Percentiles rank a stretch among this genome's conserved stretches.
Conservation (phyloP, 2,113 vertebrate species). For the Perognathus longimembris region DNA sequence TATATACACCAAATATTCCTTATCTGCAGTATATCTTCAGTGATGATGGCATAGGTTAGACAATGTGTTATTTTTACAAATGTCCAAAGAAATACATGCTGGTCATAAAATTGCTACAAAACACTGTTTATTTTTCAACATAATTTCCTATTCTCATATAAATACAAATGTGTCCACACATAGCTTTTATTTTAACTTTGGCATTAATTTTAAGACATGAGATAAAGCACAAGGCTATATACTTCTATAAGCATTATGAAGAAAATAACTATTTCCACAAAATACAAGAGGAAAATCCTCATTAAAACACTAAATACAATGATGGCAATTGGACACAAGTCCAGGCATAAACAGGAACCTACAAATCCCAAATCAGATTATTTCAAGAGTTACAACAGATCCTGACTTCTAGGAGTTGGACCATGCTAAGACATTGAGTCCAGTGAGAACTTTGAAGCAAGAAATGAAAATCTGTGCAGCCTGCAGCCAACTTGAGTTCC, state of each 20-base stretch:
- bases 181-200: neutral
- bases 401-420: too few relatives aligned
- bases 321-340: too few relatives aligned
- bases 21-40: neutral
- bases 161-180: neutral
- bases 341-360: too few relatives aligned
- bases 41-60: neutral
- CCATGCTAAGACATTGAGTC: too few relatives aligned
- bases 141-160: slow-evolving; percentile 34
- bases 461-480: too few relatives aligned
- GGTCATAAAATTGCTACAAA: neutral
- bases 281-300: neutral
- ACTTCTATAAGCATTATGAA: slow-evolving; percentile 5
- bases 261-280: slow-evolving; percentile 1
- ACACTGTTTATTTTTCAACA: slow-evolving; percentile 10
- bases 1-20: neutral
- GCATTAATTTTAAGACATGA: slow-evolving; percentile 30
- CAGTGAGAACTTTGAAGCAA: too few relatives aligned
- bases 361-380: too few relatives aligned
- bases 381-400: too few relatives aligned
- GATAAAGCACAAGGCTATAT: slow-evolving; percentile 1
- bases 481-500: too few relatives aligned
- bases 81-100: neutral
- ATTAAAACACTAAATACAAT: neutral
- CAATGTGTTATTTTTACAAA: neutral